A percentile compares a stretch with the other conserved stretches of the same genome.
Evolutionary conservation across 2,113 vertebrate species (phyloP).

Genomic region (Mugil cephalus): DNA sequence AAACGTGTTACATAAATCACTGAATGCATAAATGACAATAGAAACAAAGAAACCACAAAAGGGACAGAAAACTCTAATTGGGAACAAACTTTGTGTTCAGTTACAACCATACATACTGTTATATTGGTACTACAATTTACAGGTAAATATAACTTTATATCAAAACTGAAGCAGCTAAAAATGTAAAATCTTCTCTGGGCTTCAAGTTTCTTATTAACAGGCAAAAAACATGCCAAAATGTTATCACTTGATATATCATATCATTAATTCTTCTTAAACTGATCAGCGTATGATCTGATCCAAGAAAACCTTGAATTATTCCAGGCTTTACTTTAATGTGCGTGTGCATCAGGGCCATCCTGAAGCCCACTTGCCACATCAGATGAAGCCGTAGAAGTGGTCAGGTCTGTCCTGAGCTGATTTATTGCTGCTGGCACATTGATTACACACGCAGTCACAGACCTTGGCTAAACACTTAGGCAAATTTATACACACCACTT

Average conservation of each 20-base stretch:
- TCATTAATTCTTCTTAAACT: not conserved
- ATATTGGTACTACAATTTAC: too few species aligned
- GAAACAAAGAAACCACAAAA: conserved; percentile 7
- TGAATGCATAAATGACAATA: conserved; percentile 6
- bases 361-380: conserved; percentile 62
- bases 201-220: too few species aligned
- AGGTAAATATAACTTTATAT: too few species aligned
- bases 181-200: too few species aligned
- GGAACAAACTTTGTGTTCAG: not conserved
- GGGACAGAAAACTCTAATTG: conserved; percentile 8
- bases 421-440: conserved; percentile 74
- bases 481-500: conserved; percentile 73
- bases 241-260: not conserved
- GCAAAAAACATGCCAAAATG: conserved; percentile 12
- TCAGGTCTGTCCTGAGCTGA: conserved; percentile 58
- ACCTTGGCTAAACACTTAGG: conserved; percentile 72
- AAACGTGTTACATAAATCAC: conserved; percentile 15
- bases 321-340: not conserved
- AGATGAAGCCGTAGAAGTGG: conserved; percentile 57
- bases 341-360: conserved; percentile 13
- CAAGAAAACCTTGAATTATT: conserved; percentile 24
- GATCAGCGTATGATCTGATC: conserved; percentile 28
- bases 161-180: too few species aligned
- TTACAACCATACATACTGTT: too few species aligned
- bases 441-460: conserved; percentile 68